phyloP scores from a whole-genome alignment of 2,113 vertebrate species.

The Sylvicapra grimmia region DNA sequence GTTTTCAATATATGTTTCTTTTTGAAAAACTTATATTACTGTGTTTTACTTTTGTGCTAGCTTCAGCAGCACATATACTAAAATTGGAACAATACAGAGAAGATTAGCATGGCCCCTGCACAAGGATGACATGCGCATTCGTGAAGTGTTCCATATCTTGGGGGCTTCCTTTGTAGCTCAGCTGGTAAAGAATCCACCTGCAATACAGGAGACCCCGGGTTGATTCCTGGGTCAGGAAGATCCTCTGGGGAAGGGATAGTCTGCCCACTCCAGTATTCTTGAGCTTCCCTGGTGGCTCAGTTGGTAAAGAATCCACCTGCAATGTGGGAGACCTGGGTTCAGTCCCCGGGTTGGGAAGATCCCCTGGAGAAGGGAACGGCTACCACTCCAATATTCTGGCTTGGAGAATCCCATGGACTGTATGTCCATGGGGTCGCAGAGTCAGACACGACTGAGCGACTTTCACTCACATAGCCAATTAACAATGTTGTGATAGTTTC shows the following conservation, averaged over 20 bases:
- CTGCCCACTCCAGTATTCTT: not conserved
- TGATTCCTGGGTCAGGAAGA: not conserved
- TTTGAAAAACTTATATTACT: not conserved
- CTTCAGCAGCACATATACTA: not conserved
- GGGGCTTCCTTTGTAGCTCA: not conserved
- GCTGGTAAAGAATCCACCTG: not conserved
- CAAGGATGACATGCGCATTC: not conserved
- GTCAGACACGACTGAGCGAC: rapidly evolving
- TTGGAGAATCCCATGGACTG: not conserved
- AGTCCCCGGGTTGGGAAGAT: rapidly evolving
- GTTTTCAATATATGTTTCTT: not conserved
- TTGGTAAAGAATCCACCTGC: not conserved
- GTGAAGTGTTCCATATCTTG: not conserved
- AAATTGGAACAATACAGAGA: not conserved
- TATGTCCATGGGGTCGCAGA: not conserved
- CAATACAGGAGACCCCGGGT: not conserved
- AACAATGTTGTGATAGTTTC: not conserved
- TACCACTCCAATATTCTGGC: not conserved
- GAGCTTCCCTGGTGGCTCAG: not conserved
- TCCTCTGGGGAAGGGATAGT: not conserved
- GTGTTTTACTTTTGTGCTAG: not conserved
- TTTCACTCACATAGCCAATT: not conserved
- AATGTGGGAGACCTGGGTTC: not conserved
- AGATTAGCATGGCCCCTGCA: rapidly evolving
- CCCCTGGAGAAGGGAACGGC: not conserved